A percentile compares a stretch with the other conserved stretches of the same genome.
phyloP scores from a whole-genome alignment of 2,888 invertebrate genomes.

The Dyspetes luteomarginatus region DNA sequence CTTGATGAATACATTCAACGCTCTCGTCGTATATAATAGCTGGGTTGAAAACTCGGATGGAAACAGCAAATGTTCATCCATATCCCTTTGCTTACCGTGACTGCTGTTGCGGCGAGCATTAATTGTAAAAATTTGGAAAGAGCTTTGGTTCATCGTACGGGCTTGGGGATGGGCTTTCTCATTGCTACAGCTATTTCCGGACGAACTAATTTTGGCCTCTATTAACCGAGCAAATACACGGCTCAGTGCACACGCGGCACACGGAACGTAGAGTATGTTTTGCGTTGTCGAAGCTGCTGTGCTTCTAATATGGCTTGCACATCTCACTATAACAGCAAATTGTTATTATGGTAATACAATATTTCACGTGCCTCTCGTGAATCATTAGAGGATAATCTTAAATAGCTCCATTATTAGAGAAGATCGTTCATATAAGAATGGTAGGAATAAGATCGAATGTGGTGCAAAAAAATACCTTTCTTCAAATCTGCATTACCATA shows the following conservation, averaged over 20 bases:
- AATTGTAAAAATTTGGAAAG: conserved; percentile 58
- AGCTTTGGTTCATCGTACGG: background rate
- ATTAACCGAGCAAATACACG: conserved; percentile 23
- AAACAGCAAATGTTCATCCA: too few species aligned
- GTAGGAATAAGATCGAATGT: too few species aligned
- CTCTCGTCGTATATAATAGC: background rate
- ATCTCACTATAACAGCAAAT: background rate
- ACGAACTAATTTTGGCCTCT: conserved; percentile 45
- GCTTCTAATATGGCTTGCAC: background rate
- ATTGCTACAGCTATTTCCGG: background rate
- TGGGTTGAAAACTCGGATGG: background rate
- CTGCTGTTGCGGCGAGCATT: conserved; percentile 30
- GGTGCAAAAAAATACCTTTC: too few species aligned
- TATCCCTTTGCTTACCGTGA: too few species aligned
- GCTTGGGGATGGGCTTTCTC: background rate
- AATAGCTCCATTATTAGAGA: background rate
- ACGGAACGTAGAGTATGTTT: background rate
- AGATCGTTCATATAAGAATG: too few species aligned
- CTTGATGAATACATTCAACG: conserved; percentile 1
- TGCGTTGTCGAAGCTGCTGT: background rate
- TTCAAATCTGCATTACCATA: too few species aligned
- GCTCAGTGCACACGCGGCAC: background rate
- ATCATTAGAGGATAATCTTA: background rate
- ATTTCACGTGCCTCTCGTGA: background rate
- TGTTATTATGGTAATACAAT: background rate